Percentiles rank a stretch among this genome's conserved stretches.
phyloP scores from a whole-genome alignment of 35 echinoderm and acorn worm species.

The Patiria miniata region DNA sequence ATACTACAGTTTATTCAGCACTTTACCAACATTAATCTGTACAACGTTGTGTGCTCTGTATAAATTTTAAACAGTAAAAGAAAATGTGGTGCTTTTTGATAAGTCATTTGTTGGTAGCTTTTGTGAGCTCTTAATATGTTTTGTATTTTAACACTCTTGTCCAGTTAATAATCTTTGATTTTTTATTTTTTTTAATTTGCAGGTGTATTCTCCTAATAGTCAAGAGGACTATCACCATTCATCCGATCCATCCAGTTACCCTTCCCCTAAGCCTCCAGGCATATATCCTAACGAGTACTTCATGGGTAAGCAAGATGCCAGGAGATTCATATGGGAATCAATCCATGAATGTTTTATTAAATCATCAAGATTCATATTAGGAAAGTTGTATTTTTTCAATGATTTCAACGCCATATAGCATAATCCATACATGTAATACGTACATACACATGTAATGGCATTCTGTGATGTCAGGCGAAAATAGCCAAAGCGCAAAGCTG shows the following conservation, averaged over 20 bases:
- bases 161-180: no score
- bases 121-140: no score
- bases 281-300: conserved; percentile 48
- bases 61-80: no score
- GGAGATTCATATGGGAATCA: not conserved
- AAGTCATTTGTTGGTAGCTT: no score
- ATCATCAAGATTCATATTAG: not conserved
- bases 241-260: conserved; percentile 38
- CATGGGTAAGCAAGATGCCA: conserved; percentile 47
- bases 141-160: no score
- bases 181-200: not conserved
- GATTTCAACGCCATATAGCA: not conserved
- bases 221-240: conserved; percentile 42
- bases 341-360: not conserved
- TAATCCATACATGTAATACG: not conserved
- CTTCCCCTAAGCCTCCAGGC: conserved; percentile 45
- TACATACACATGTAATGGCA: no score
- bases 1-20: no score
- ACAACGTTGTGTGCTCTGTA: no score
- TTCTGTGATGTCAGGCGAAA: no score
- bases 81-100: no score
- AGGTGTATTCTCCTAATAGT: conserved; percentile 41
- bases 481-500: no score
- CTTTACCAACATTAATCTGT: no score
- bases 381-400: not conserved